These are phyloP conservation scores for Phyllostomus hastatus DNA, from an alignment of 2,113 vertebrate genomes.

Conservation along the genomic window DNA sequence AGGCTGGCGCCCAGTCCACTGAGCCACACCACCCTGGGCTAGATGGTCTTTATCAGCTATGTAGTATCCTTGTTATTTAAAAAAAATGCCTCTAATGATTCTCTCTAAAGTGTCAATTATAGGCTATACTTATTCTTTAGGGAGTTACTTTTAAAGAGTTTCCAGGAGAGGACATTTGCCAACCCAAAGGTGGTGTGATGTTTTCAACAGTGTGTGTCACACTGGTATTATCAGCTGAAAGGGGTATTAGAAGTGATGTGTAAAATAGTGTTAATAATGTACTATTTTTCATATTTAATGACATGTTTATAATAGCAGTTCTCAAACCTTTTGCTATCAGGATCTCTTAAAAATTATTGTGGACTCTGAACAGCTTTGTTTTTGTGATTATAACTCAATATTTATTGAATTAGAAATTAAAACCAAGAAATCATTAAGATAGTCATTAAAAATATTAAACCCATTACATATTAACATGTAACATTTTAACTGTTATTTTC, in stretches of 20 bases:
- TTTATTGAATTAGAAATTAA: not conserved
- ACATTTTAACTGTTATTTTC: not conserved
- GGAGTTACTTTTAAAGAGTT: not conserved
- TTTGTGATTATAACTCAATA: not conserved
- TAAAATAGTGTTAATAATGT: not conserved
- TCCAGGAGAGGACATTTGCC: not conserved
- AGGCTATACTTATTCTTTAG: not conserved
- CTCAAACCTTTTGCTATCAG: too few species aligned
- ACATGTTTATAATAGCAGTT: too few species aligned
- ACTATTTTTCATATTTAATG: too few species aligned
- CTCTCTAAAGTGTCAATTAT: not conserved
- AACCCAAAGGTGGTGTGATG: not conserved
- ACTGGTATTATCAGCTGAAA: not conserved
- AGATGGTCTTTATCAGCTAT: not conserved
- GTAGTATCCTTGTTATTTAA: not conserved
- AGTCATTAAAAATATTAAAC: slow-evolving; percentile 13
- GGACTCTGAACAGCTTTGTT: not conserved
- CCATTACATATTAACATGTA: not conserved
- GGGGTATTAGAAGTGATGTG: not conserved
- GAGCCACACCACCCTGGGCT: too few species aligned
- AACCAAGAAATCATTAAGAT: not conserved
- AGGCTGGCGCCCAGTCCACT: too few species aligned
- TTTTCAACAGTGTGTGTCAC: not conserved
- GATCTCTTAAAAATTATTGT: too few species aligned
- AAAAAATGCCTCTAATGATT: not conserved